Evolutionary conservation across 1,140 invertebrate genomes (phyloP).

Genomic region (Philotrypesis tridentata): DNA sequence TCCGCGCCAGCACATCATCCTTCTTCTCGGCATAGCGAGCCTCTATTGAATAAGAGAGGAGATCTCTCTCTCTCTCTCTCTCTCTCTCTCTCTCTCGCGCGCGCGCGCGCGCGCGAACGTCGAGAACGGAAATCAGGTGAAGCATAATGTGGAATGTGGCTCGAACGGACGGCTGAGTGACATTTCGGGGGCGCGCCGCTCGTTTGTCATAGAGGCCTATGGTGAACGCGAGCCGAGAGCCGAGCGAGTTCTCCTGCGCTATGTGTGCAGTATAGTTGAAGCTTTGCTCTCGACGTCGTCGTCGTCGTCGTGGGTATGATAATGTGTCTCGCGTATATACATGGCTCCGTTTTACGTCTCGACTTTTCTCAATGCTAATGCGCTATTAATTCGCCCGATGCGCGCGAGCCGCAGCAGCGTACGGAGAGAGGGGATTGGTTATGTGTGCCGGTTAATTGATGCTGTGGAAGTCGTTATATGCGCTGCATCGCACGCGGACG

Average conservation of each 20-base stretch:
- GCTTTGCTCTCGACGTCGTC: too few species aligned
- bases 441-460: too few species aligned
- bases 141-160: constrained; percentile 63
- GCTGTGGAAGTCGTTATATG: too few species aligned
- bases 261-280: too few species aligned
- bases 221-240: background rate
- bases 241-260: constrained; percentile 1
- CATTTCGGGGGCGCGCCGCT: constrained; percentile 68
- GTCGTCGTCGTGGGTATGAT: background rate
- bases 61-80: too few species aligned
- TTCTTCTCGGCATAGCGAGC: background rate
- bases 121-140: constrained; percentile 61
- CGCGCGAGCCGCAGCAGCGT: background rate
- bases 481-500: too few species aligned
- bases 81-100: too few species aligned
- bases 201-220: constrained; percentile 64
- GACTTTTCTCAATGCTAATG: constrained; percentile 26
- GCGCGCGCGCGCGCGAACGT: background rate
- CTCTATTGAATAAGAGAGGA: background rate
- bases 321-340: constrained; percentile 6
- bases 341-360: background rate
- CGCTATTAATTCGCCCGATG: constrained; percentile 30
- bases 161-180: constrained; percentile 63
- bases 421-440: background rate
- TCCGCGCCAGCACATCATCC: too few species aligned